phyloP scores from a whole-genome alignment of 2,797 vertebrate genomes.

The Hemibagrus guttatus region DNA sequence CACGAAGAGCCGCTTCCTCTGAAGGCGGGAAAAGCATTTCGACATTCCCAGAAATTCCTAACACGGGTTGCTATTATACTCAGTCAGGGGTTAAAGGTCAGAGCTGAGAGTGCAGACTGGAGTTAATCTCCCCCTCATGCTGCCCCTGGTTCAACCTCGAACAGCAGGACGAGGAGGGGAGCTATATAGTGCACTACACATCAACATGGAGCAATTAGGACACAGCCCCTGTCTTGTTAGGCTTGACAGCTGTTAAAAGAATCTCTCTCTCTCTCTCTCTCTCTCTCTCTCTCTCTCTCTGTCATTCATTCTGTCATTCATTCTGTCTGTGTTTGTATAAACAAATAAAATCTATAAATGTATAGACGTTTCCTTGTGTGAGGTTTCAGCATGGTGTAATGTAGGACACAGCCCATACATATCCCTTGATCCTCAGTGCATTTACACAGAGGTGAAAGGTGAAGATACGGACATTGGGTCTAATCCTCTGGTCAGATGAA shows the following conservation, averaged over 20 bases:
- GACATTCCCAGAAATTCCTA: not conserved
- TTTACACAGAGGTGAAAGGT: not conserved
- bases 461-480: not conserved
- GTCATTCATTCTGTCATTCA: too few species aligned
- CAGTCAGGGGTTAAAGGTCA: slow-evolving; percentile 15
- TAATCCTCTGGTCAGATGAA: not conserved
- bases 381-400: not conserved
- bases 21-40: not conserved
- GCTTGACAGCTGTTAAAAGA: not conserved
- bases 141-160: not conserved
- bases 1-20: not conserved
- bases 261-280: not conserved
- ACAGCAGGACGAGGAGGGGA: not conserved
- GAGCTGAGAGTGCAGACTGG: slow-evolving; percentile 9
- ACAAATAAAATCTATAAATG: too few species aligned
- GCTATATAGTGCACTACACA: not conserved
- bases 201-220: not conserved
- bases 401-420: not conserved
- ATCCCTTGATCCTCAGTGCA: not conserved
- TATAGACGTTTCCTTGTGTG: not conserved
- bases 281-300: not conserved
- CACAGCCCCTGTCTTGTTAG: not conserved
- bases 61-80: not conserved
- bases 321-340: too few species aligned
- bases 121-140: slow-evolving; percentile 29